Conservation (phyloP, 2,113 vertebrate species). For the Sinocyclocheilus maitianheensis region DNA sequence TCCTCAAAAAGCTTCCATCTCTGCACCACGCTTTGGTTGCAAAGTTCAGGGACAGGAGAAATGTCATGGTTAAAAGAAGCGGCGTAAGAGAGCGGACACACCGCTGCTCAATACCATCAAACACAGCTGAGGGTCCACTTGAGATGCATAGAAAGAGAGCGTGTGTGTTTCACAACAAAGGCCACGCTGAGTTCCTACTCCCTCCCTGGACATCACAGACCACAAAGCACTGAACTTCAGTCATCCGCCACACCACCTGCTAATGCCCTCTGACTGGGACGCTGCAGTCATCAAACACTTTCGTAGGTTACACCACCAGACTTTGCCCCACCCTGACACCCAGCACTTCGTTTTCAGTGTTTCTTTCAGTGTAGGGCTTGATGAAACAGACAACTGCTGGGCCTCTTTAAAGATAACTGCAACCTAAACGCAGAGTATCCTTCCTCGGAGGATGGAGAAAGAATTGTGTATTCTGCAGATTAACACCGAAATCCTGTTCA, state of each 20-base stretch:
- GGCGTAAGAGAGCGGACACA: conserved; percentile 16
- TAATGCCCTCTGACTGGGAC: conserved; percentile 37
- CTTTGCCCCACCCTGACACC: neutral
- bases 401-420: neutral
- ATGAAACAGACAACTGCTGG: neutral
- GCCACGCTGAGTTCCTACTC: conserved; percentile 8
- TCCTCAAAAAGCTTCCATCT: conserved; percentile 32
- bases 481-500: neutral
- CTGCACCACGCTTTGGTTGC: conserved; percentile 29
- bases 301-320: conserved; percentile 33
- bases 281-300: conserved; percentile 41
- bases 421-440: neutral
- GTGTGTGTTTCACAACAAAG: conserved; percentile 46
- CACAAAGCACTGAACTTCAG: conserved; percentile 51
- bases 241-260: conserved; percentile 31
- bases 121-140: conserved; percentile 26
- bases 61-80: conserved; percentile 56
- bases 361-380: neutral
- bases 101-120: conserved; percentile 47
- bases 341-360: neutral
- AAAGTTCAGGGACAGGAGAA: conserved; percentile 49
- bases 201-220: conserved; percentile 53
- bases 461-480: conserved; percentile 12
- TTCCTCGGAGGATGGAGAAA: neutral
- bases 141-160: conserved; percentile 2